Conservation (phyloP, 2,113 vertebrate species). For the Sylvicapra grimmia region DNA sequence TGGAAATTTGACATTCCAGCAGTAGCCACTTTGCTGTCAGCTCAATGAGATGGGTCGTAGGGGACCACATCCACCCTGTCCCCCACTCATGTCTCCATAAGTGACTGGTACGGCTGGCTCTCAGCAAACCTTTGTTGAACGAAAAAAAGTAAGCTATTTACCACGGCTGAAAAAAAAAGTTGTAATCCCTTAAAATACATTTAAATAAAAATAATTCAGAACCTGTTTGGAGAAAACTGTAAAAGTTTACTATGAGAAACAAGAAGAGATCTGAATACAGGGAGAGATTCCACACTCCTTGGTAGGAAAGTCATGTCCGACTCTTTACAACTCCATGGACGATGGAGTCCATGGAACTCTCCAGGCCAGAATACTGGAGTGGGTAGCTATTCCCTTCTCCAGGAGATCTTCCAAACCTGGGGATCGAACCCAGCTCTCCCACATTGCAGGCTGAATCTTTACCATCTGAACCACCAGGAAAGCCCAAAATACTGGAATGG, state of each 20-base stretch:
- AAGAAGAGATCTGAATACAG: background rate
- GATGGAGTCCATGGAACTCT: background rate
- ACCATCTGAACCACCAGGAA: background rate
- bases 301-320: background rate
- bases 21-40: background rate
- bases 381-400: background rate
- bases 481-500: background rate
- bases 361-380: background rate
- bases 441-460: background rate
- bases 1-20: background rate
- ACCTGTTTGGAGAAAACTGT: background rate
- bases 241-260: background rate
- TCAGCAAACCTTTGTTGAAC: background rate
- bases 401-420: background rate
- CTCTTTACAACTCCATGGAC: background rate
- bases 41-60: background rate
- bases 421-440: background rate
- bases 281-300: background rate
- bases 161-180: background rate
- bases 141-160: background rate
- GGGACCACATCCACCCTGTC: too few species aligned
- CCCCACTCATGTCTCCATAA: background rate
- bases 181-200: background rate
- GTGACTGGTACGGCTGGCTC: background rate
- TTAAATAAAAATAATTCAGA: background rate